Conservation (phyloP, 1,140 invertebrate species). For the Anoplophora glabripennis region DNA sequence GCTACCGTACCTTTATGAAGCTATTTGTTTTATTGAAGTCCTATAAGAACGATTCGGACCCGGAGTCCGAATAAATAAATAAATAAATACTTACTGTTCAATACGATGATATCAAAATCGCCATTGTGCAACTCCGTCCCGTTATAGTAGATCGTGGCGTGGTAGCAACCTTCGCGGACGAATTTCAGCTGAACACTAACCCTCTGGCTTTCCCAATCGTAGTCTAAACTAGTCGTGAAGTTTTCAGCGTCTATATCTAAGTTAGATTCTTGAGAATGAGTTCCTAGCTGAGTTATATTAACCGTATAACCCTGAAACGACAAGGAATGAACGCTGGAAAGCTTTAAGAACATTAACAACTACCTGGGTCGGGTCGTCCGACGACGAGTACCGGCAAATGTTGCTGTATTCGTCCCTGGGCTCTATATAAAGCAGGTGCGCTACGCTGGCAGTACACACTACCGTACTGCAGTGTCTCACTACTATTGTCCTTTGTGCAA, state of each 20-base stretch:
- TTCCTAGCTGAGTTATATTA: conserved; percentile 54
- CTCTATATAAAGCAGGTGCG: conserved; percentile 80
- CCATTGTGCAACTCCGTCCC: conserved; percentile 81
- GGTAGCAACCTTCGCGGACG: conserved; percentile 71
- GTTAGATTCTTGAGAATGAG: conserved; percentile 37
- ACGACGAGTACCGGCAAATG: conserved; percentile 64
- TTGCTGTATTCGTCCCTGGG: conserved; percentile 88
- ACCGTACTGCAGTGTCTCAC: conserved; percentile 84
- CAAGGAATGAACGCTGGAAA: neutral
- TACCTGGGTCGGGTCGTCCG: conserved; percentile 66
- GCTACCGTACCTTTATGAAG: no score
- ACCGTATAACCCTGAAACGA: conserved; percentile 56
- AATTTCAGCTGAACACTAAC: conserved; percentile 67
- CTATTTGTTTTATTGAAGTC: no score
- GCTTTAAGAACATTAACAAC: conserved; percentile 28
- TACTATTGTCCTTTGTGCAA: conserved; percentile 80
- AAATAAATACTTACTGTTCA: conserved; percentile 82
- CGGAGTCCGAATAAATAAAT: no score
- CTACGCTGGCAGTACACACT: conserved; percentile 73
- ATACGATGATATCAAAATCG: conserved; percentile 88
- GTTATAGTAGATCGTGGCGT: conserved; percentile 77
- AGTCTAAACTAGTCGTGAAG: conserved; percentile 61
- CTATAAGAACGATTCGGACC: no score
- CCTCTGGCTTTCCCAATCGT: conserved; percentile 61
- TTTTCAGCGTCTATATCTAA: conserved; percentile 53